Percentiles rank a stretch among this genome's conserved stretches.
These are phyloP conservation scores for Crotalus viridis DNA, from an alignment of 2,113 vertebrate genomes.

Conservation along the genomic window DNA sequence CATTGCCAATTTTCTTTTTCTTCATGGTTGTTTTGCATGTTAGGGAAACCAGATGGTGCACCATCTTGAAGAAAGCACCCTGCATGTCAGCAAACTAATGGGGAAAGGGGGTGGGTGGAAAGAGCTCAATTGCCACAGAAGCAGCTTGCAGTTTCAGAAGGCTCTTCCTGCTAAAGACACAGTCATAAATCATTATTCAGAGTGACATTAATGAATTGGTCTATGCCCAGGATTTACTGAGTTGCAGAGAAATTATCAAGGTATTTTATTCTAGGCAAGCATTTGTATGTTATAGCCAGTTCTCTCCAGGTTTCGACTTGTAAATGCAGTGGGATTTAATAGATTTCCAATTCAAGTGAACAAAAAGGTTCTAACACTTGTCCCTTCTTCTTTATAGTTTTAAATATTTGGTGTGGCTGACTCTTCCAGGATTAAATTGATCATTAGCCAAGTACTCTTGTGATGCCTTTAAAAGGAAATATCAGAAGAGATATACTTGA, in stretches of 20 bases:
- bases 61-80: conserved; percentile 66
- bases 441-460: background rate
- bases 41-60: conserved; percentile 54
- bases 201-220: conserved; percentile 64
- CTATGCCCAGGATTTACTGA: conserved; percentile 53
- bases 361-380: background rate
- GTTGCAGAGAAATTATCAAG: conserved; percentile 25
- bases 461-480: background rate
- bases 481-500: background rate
- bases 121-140: conserved; percentile 48
- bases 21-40: conserved; percentile 43
- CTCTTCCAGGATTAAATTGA: background rate
- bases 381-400: background rate
- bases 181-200: conserved; percentile 60
- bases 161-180: conserved; percentile 58
- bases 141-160: conserved; percentile 62
- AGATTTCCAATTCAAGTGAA: background rate
- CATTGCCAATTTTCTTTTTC: conserved; percentile 36
- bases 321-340: background rate
- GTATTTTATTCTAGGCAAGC: conserved; percentile 13
- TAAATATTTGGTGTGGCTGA: background rate
- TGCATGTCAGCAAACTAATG: conserved; percentile 61
- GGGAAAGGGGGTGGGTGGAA: conserved; percentile 21
- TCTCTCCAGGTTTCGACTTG: background rate
- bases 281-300: background rate